A percentile compares a stretch with the other conserved stretches of the same genome.
Conservation (phyloP, 2,888 invertebrate genomes). For the Pterostichus madidus region DNA sequence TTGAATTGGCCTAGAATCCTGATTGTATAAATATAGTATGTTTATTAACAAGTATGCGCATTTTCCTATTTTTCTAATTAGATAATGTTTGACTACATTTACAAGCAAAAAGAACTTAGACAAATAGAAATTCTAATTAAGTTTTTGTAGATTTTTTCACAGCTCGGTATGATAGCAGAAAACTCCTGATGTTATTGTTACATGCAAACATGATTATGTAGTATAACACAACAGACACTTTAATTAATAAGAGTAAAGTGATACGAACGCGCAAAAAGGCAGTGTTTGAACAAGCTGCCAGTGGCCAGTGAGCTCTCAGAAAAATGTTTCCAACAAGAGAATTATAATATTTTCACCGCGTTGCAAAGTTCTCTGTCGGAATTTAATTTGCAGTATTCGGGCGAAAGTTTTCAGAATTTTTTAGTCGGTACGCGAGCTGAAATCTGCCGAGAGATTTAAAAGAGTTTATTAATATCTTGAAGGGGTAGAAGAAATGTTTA, state of each 20-base stretch:
- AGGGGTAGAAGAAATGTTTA: constrained; percentile 48
- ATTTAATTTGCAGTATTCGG: constrained; percentile 57
- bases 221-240: constrained; percentile 23
- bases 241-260: constrained; percentile 48
- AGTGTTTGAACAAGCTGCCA: background rate
- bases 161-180: constrained; percentile 1
- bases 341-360: constrained; percentile 40
- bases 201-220: constrained; percentile 23
- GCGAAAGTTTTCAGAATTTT: constrained; percentile 53
- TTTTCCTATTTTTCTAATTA: background rate
- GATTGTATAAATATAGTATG: too few relatives aligned
- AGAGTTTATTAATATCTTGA: constrained; percentile 61
- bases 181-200: constrained; percentile 45
- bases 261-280: constrained; percentile 25
- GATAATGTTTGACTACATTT: constrained; percentile 3
- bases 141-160: constrained; percentile 15
- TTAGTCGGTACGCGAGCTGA: constrained; percentile 45
- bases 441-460: constrained; percentile 59
- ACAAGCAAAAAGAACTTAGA: background rate
- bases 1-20: too few relatives aligned
- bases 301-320: background rate
- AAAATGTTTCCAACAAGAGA: constrained; percentile 38
- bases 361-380: constrained; percentile 25
- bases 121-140: constrained; percentile 19
- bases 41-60: too few relatives aligned